A percentile compares a stretch with the other conserved stretches of the same genome.
Conservation (phyloP, 2,888 invertebrate species). For the Caprella mutica region DNA sequence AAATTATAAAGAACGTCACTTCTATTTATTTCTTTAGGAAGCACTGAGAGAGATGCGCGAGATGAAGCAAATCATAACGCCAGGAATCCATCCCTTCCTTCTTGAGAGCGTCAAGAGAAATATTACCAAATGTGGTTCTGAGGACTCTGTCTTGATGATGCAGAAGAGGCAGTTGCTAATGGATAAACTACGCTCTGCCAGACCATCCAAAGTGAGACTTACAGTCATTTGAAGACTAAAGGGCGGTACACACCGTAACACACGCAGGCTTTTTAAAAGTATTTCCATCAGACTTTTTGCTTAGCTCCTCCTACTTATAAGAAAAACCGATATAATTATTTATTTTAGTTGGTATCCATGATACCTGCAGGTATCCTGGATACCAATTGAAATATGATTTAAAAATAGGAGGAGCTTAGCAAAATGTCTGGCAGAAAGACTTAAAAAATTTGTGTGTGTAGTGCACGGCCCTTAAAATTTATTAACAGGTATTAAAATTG, state of each 20-base stretch:
- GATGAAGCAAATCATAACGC: constrained; percentile 45
- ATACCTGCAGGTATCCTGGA: neutral
- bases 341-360: neutral
- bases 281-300: neutral
- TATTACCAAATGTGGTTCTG: neutral
- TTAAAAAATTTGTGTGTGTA: too few relatives aligned
- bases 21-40: too few relatives aligned
- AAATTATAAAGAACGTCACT: too few relatives aligned
- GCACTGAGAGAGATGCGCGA: constrained; percentile 76
- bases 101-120: constrained; percentile 31
- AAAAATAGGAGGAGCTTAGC: too few relatives aligned
- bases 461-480: too few relatives aligned
- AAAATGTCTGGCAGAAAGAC: too few relatives aligned
- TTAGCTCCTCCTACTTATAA: neutral
- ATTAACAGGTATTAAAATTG: too few relatives aligned
- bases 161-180: constrained; percentile 5
- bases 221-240: too few relatives aligned
- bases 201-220: constrained; percentile 5
- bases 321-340: neutral
- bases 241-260: constrained; percentile 43
- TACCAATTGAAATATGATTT: too few relatives aligned
- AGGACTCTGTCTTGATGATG: neutral
- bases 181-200: constrained; percentile 3
- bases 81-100: constrained; percentile 56
- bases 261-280: constrained; percentile 32